A percentile compares a stretch with the other conserved stretches of the same genome.
Conservation (phyloP, 2,888 invertebrate genomes). For the Gymnocheta viridis region DNA sequence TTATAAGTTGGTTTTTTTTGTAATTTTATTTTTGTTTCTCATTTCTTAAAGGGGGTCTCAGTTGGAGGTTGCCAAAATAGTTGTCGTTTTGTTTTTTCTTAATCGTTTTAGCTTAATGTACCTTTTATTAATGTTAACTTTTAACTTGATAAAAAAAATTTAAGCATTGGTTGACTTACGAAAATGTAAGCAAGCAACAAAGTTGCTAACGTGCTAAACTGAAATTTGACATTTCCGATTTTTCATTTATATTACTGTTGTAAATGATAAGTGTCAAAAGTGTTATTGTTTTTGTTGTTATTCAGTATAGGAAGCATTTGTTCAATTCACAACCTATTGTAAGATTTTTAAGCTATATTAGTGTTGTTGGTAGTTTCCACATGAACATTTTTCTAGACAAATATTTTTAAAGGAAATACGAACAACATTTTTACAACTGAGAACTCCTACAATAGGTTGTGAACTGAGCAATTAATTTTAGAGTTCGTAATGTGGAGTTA, state of each 20-base stretch:
- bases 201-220: constrained; percentile 12
- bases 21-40: background rate
- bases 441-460: too few species aligned
- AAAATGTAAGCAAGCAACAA: background rate
- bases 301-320: background rate
- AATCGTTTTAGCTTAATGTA: constrained; percentile 8
- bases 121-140: constrained; percentile 36
- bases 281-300: background rate
- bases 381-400: too few species aligned
- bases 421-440: too few species aligned
- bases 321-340: too few species aligned
- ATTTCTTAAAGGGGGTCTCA: background rate
- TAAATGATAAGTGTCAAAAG: constrained; percentile 14
- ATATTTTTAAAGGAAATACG: too few species aligned
- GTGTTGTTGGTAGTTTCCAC: too few species aligned
- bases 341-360: too few species aligned
- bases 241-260: constrained; percentile 38
- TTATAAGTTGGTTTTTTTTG: background rate
- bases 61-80: constrained; percentile 33
- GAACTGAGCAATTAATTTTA: too few species aligned
- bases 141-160: background rate
- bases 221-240: constrained; percentile 57
- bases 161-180: background rate
- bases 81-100: constrained; percentile 25
- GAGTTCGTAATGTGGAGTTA: too few species aligned